Base-by-base conservation (phyloP, 2,888 invertebrate genomes). In the Notocelia uddmanniana region DNA sequence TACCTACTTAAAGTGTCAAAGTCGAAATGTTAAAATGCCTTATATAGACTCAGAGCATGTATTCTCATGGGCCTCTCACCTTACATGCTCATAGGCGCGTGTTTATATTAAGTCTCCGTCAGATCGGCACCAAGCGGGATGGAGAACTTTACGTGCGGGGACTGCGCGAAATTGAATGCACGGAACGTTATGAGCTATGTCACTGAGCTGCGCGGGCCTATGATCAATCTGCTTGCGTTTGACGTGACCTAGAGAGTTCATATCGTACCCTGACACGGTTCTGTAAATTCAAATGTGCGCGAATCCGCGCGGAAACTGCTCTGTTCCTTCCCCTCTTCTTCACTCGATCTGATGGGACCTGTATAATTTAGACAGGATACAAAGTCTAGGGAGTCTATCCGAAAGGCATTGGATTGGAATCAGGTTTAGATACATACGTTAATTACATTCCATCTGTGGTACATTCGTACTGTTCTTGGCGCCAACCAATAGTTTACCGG, bases 51-150 rank as follows among this genome's bases (percentile, higher is more conserved):
- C 10, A 45, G 10, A 63, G 34, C 34, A 52, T 37, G 37, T 19
- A 10, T n/a, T 37, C 37, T 34, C 26, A 15, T 1, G 13, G 9
- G 15, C 9, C n/a, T 10, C 15, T 34, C 21, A 45, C 13, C 23
- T 54, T 55, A 66, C n/a, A 37, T 23, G 18, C 8, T 21, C 34
- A 50, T 10, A 63, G 63, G 63, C 63, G 52, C 21, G 8, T 52
- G 21, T 13, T 13, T 21, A 19, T 23, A 54, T 54, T 54, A 23
- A 21, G 21, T 54, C 23, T 23, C 11, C 3, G 13, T 21, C 52
- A 21, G 5, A 52, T 18, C 19, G 10, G 50, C 19, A 18, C 1
- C 1, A 26, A 26, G 26, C n/a, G n/a, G n/a, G n/a, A n/a, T n/a
- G n/a, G n/a, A n/a, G n/a, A n/a, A n/a, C n/a, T n/a, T n/a, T n/a